Percentiles rank a stretch among this genome's conserved stretches.
These are phyloP conservation scores for Ditula angustiorana DNA, from an alignment of 2,888 invertebrate genomes.

Conservation along the genomic window DNA sequence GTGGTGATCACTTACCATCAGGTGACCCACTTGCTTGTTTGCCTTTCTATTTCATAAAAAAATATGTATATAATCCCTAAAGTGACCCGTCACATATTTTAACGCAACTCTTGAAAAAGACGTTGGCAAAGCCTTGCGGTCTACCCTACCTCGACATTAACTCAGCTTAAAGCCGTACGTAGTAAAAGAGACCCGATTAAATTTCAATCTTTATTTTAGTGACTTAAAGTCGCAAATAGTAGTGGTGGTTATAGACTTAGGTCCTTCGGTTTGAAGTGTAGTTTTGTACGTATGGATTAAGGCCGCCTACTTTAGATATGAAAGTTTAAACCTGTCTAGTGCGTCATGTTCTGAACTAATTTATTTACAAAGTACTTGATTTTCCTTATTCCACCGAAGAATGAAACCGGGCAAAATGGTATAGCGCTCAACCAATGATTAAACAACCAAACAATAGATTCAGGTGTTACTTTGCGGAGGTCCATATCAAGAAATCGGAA, in stretches of 20 bases:
- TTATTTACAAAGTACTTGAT: neutral
- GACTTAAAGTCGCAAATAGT: neutral
- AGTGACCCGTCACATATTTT: constrained; percentile 8
- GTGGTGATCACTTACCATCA: no score
- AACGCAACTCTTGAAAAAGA: neutral
- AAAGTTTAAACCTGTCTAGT: constrained; percentile 22
- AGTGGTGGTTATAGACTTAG: neutral
- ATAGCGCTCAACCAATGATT: no score
- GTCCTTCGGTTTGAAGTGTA: neutral
- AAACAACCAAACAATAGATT: no score
- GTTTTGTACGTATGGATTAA: constrained; percentile 9
- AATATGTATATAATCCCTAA: neutral
- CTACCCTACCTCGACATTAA: neutral
- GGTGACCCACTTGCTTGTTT: no score
- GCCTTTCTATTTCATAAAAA: no score
- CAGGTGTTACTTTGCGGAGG: no score
- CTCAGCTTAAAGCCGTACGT: neutral
- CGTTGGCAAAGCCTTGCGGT: constrained; percentile 20
- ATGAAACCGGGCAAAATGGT: no score
- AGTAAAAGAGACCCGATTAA: no score
- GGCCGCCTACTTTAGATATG: constrained; percentile 19
- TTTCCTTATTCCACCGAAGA: neutral
- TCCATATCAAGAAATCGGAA: no score
- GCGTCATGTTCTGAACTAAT: neutral
- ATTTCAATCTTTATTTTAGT: neutral